These are phyloP conservation scores for Eretmocerus hayati DNA, from an alignment of 2,888 invertebrate genomes.

Conservation along the genomic window DNA sequence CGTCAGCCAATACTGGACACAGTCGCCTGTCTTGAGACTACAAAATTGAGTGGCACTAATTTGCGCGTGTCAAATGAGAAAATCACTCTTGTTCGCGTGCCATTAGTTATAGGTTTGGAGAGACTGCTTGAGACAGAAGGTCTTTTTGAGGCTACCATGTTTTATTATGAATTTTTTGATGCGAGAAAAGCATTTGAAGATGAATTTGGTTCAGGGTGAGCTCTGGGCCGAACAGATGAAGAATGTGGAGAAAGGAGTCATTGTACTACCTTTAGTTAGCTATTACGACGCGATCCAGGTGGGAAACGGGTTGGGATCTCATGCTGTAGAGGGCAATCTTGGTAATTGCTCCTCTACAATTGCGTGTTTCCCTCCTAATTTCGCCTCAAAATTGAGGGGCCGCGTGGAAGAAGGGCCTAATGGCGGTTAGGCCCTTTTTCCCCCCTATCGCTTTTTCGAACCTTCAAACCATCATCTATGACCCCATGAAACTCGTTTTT, in stretches of 20 bases:
- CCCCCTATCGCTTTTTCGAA: too few relatives aligned
- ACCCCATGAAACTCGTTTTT: too few relatives aligned
- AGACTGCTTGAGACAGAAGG: slow-evolving; percentile 2
- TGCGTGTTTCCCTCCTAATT: background rate
- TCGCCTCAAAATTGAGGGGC: background rate
- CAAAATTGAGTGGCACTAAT: too few relatives aligned
- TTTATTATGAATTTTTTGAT: slow-evolving; percentile 7
- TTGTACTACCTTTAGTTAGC: background rate
- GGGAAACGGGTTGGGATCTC: background rate
- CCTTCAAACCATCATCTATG: too few relatives aligned
- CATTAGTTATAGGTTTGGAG: too few relatives aligned
- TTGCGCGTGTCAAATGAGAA: too few relatives aligned
- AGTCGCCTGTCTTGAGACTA: too few relatives aligned
- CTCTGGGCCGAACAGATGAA: slow-evolving; percentile 7
- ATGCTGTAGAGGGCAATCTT: background rate
- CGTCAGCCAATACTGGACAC: too few relatives aligned
- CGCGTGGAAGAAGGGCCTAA: too few relatives aligned
- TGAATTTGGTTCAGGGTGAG: slow-evolving; percentile 11
- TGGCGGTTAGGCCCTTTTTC: too few relatives aligned
- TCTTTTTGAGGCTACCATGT: slow-evolving; percentile 6
- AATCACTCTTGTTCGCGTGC: too few relatives aligned
- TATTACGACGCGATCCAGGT: background rate
- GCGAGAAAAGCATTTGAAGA: slow-evolving; percentile 1
- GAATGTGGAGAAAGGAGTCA: background rate
- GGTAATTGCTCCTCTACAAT: background rate